Percentiles rank a stretch among this genome's conserved stretches.
phyloP scores from a whole-genome alignment of 1,140 invertebrate genomes.

The Drosophila funebris region DNA sequence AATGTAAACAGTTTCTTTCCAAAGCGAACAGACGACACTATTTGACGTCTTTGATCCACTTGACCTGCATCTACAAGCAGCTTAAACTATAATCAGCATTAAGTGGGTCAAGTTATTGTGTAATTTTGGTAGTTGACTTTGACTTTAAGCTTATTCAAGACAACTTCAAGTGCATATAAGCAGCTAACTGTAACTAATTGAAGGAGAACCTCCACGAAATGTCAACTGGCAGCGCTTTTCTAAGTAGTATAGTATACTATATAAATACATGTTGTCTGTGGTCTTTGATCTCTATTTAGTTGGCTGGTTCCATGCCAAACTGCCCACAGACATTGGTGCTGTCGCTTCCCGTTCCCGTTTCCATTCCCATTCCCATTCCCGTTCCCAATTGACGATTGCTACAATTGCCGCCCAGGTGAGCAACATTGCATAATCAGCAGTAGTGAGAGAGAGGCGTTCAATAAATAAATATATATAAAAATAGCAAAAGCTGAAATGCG shows the following conservation, averaged over 20 bases:
- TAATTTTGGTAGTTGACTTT: constrained; percentile 1
- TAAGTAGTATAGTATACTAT: constrained; percentile 4
- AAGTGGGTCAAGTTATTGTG: constrained; percentile 3
- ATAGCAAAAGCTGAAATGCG: constrained; percentile 71
- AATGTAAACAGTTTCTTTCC: not conserved
- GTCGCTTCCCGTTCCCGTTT: constrained; percentile 3
- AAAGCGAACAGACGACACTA: not conserved
- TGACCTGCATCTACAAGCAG: not conserved
- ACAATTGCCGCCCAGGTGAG: constrained; percentile 38
- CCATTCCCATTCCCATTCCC: not conserved
- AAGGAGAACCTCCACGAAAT: constrained; percentile 14
- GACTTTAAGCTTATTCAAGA: not conserved
- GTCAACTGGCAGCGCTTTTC: constrained; percentile 3
- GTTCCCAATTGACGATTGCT: constrained; percentile 2
- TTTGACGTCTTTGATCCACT: not conserved
- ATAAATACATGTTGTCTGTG: constrained; percentile 34
- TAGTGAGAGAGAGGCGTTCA: constrained; percentile 39
- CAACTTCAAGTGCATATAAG: not conserved
- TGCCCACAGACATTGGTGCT: not conserved
- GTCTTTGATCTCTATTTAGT: constrained; percentile 17
- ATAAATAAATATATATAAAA: constrained; percentile 77
- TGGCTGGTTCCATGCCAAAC: not conserved
- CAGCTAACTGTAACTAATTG: constrained; percentile 30
- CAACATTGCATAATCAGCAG: constrained; percentile 68
- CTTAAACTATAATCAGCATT: not conserved